These are phyloP conservation scores for Cryptus armator DNA, from an alignment of 2,888 invertebrate genomes.

Conservation along the genomic window DNA sequence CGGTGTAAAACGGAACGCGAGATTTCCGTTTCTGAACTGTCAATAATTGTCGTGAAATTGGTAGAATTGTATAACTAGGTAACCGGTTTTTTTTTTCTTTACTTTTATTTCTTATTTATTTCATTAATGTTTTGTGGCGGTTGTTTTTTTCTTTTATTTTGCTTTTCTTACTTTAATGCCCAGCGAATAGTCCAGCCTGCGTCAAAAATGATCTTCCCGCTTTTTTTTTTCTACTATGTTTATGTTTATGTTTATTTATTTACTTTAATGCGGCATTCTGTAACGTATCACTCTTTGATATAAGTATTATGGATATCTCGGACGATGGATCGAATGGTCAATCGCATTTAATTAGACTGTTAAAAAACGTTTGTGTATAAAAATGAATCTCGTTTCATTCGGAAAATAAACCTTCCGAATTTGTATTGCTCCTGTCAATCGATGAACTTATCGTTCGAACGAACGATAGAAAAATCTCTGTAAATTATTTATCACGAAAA, in stretches of 20 bases:
- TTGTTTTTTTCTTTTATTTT: slow-evolving; percentile 47
- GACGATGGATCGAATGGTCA: slow-evolving; percentile 75
- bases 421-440: slow-evolving; percentile 41
- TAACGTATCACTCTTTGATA: slow-evolving; percentile 80
- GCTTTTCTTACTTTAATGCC: slow-evolving; percentile 80
- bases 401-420: slow-evolving; percentile 6
- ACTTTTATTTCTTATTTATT: slow-evolving; percentile 6
- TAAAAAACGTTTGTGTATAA: slow-evolving; percentile 46
- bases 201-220: slow-evolving; percentile 74
- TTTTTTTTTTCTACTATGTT: slow-evolving; percentile 53
- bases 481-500: slow-evolving; percentile 43
- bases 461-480: slow-evolving; percentile 54
- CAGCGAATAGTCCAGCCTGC: slow-evolving; percentile 84
- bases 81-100: slow-evolving; percentile 78
- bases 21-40: slow-evolving; percentile 55
- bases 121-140: slow-evolving; percentile 21
- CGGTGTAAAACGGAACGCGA: slow-evolving; percentile 47
- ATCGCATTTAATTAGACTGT: slow-evolving; percentile 22
- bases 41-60: slow-evolving; percentile 55
- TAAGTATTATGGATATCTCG: slow-evolving; percentile 77
- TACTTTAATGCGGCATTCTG: slow-evolving; percentile 78
- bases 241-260: slow-evolving; percentile 74
- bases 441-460: slow-evolving; percentile 42
- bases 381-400: slow-evolving; percentile 36
- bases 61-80: slow-evolving; percentile 78